These are phyloP conservation scores for Umimayanthus chanpuru DNA, from an alignment of 92 coral and sea anemone species.

Conservation along the genomic window DNA sequence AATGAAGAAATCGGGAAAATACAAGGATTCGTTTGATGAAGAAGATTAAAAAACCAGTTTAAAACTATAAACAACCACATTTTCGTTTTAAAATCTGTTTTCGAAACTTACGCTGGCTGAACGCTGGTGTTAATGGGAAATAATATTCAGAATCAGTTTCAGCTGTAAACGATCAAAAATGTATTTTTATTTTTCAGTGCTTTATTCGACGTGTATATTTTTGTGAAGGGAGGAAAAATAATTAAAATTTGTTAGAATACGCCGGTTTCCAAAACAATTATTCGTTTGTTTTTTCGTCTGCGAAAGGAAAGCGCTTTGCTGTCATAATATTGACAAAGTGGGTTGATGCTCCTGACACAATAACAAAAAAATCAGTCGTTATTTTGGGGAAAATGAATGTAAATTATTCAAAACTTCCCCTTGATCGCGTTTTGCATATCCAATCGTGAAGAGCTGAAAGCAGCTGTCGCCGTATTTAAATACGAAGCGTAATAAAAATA, in stretches of 20 bases:
- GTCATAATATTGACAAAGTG: conserved; percentile 27
- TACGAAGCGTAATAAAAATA: neutral
- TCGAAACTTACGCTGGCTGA: neutral
- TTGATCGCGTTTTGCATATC: conserved; percentile 38
- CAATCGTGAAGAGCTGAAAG: neutral
- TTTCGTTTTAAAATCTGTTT: conserved; percentile 23
- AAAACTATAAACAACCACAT: conserved; percentile 21
- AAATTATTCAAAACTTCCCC: conserved; percentile 30
- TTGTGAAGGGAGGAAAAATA: conserved; percentile 10
- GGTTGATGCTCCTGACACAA: conserved; percentile 8
- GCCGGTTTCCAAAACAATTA: neutral
- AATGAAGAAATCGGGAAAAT: conserved; percentile 65
- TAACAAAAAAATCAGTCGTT: conserved; percentile 16
- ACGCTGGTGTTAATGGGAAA: conserved; percentile 19
- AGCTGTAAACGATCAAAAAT: neutral
- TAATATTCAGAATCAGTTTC: neutral
- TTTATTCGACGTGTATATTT: conserved; percentile 10
- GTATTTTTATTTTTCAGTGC: conserved; percentile 16
- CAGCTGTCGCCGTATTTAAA: conserved; percentile 33
- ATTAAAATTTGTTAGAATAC: neutral
- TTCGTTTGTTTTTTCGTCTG: neutral
- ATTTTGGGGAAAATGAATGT: neutral
- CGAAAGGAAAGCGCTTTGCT: conserved; percentile 9
- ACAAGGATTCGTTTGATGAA: conserved; percentile 91
- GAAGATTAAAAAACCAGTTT: conserved; percentile 36